A percentile compares a stretch with the other conserved stretches of the same genome.
These are phyloP conservation scores for Thamnophis sirtalis DNA, from an alignment of 2,113 vertebrate genomes.

Conservation along the genomic window DNA sequence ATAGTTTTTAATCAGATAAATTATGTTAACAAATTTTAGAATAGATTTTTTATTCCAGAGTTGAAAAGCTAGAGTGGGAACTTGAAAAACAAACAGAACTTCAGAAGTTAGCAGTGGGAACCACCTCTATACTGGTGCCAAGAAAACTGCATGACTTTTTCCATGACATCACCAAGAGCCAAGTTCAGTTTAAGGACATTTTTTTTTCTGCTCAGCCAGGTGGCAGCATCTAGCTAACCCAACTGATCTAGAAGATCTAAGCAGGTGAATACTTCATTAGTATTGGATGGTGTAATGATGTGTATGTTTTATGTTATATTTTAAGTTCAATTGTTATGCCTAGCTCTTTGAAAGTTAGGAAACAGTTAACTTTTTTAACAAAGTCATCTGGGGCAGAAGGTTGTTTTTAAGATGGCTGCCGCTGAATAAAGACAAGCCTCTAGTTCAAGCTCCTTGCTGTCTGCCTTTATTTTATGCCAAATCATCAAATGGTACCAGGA, in stretches of 20 bases:
- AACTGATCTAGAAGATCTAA: not conserved
- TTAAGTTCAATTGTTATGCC: no score
- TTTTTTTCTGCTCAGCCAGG: not conserved
- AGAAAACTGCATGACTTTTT: not conserved
- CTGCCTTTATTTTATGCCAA: no score
- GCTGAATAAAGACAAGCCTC: no score
- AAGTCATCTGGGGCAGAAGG: no score
- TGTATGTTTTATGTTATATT: no score
- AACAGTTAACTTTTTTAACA: no score
- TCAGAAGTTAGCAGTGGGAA: not conserved
- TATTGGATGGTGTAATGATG: not conserved
- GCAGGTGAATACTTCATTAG: not conserved
- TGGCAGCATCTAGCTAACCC: not conserved
- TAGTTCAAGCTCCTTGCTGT: no score
- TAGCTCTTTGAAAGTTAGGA: no score
- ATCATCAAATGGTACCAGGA: no score
- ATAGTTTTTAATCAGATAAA: not conserved
- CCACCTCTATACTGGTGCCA: not conserved
- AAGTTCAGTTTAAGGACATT: not conserved
- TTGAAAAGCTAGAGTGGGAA: not conserved
- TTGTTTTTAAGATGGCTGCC: no score
- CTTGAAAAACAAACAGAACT: not conserved
- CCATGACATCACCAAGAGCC: not conserved
- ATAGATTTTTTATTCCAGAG: not conserved
- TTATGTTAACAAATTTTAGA: not conserved